These are phyloP conservation scores for Erinaceus europaeus DNA, from an alignment of 2,113 vertebrate species.

Conservation along the genomic window DNA sequence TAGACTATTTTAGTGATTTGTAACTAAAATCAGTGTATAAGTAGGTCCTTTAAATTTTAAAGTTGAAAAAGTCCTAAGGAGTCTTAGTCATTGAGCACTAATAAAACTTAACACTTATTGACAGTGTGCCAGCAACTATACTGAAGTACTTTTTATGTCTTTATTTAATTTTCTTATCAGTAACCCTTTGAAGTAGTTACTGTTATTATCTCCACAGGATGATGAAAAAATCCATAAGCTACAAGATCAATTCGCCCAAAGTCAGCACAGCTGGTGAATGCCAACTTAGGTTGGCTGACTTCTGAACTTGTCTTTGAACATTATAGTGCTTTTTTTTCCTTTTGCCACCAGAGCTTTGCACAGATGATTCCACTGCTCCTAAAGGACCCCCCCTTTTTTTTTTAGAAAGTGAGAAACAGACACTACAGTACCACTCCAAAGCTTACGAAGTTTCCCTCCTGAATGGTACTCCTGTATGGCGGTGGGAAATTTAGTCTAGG, in stretches of 20 bases:
- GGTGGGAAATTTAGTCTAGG: too few relatives aligned
- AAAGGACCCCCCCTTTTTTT: too few relatives aligned
- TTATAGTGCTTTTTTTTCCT: not conserved
- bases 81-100: constrained; percentile 20
- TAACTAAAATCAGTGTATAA: not conserved
- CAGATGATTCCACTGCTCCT: too few relatives aligned
- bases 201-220: not conserved
- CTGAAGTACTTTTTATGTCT: not conserved
- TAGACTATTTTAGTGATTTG: constrained; percentile 1
- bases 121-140: not conserved
- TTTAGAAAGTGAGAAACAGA: too few relatives aligned
- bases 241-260: not conserved
- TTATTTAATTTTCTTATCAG: not conserved
- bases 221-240: not conserved
- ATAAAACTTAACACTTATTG: not conserved
- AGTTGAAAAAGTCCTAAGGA: not conserved
- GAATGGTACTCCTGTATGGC: too few relatives aligned
- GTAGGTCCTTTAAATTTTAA: not conserved
- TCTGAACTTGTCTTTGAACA: not conserved
- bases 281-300: not conserved
- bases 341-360: too few relatives aligned
- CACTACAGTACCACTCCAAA: too few relatives aligned
- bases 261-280: not conserved
- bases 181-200: not conserved
- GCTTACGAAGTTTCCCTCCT: too few relatives aligned